phyloP scores from a whole-genome alignment of 2,113 vertebrate species.

The Neodontobutis hainanensis region DNA sequence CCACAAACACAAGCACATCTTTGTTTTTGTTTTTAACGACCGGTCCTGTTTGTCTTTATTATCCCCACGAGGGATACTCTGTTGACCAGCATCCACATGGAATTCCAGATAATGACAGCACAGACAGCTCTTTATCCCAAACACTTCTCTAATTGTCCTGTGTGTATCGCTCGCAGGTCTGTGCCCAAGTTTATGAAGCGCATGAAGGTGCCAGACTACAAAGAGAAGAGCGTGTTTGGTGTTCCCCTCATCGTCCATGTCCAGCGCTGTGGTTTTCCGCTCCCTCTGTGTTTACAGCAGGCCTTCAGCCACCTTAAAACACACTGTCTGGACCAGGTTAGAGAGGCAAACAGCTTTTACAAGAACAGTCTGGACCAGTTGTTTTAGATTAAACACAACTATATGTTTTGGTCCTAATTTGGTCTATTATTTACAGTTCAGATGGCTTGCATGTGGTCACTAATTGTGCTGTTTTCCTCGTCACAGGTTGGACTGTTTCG shows the following conservation, averaged over 20 bases:
- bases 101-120: conserved; percentile 38
- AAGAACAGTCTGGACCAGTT: neutral
- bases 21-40: conserved; percentile 34
- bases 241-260: conserved; percentile 91
- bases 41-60: conserved; percentile 38
- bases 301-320: conserved; percentile 87
- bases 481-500: conserved; percentile 93
- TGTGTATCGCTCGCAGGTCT: conserved; percentile 61
- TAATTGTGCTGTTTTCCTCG: neutral
- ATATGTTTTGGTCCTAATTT: neutral
- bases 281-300: conserved; percentile 93
- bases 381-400: conserved; percentile 3
- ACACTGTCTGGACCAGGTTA: conserved; percentile 95
- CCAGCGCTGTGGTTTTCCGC: conserved; percentile 87
- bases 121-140: conserved; percentile 26
- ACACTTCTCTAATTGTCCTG: conserved; percentile 48
- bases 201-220: conserved; percentile 75
- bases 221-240: conserved; percentile 75
- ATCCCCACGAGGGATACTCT: conserved; percentile 34
- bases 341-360: conserved; percentile 18
- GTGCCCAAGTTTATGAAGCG: conserved; percentile 79
- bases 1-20: conserved; percentile 32
- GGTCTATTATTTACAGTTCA: conserved; percentile 2
- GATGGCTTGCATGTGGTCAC: neutral
- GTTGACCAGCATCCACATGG: conserved; percentile 33